Base-by-base conservation (phyloP, 2,888 invertebrate species). In the Microdon myrmicae region DNA sequence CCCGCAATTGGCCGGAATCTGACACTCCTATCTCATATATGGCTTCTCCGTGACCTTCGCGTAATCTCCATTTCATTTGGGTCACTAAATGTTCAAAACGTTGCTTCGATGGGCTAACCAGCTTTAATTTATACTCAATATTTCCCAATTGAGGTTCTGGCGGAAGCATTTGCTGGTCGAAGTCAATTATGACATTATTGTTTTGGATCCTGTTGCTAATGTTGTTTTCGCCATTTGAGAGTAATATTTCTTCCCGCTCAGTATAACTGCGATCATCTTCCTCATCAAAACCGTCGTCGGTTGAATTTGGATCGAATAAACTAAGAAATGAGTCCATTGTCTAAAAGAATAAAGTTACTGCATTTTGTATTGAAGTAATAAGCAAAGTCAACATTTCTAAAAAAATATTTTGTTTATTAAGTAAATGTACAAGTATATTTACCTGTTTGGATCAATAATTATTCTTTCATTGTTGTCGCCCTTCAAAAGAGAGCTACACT, bases 51-150 rank as follows among this genome's bases (percentile, higher is more conserved):
- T 95, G 92, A 17, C 99, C 95, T 79, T 96, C 95, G 0, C 94
- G 87, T 6, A 99, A 84, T 0, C 99, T 86, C 98, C 98, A 99
- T 82, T 99, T 99, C 86, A 99, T 87, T 88, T 99, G 99, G 0
- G 98, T 99, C 12, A 98, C 95, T 19, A 99, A 83, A 81, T 98
- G 98, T 79, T 99, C 95, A 73, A 96, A 90, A 58, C 98, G 84
- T 71, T 90, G 89, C 75, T 90, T 90, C 13, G 95, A 91, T 0
- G 96, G 94, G 78, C 91, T 92, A 4, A 97, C 90, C 49, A 99
- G 83, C 74, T 97, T 96, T 53, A 98, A 80, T 82, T 98, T 97
- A 79, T 97, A 97, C 80, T 97, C 97, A 19, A 97, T 88, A 78
- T 97, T 97, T 5, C 97, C 97, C 72, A 94, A 87, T 75, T 96